Evolutionary conservation across 2,888 invertebrate genomes (phyloP).

Genomic region (Ptilodon capucinus): DNA sequence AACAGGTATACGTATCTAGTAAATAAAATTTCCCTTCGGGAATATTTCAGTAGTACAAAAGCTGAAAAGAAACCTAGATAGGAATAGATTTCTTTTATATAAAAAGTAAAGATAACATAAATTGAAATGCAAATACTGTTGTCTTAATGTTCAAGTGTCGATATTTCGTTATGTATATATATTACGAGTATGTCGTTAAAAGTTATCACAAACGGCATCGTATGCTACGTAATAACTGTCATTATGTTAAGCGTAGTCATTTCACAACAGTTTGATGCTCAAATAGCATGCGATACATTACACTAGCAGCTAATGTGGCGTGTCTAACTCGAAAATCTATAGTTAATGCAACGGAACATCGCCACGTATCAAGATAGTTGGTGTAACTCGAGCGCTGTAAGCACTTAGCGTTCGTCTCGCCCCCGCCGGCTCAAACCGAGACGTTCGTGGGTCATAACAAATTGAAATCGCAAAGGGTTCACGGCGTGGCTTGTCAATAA

Average conservation of each 20-base stretch:
- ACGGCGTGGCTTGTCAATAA: conserved; percentile 63
- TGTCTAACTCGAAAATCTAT: conserved; percentile 26
- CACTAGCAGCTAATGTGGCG: conserved; percentile 19
- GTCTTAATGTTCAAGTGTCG: background rate
- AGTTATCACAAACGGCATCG: conserved; percentile 18
- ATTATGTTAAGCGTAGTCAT: conserved; percentile 22
- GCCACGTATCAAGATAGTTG: conserved; percentile 31
- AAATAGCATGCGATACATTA: conserved; percentile 28
- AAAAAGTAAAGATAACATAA: too few species aligned
- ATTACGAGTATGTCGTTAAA: too few species aligned
- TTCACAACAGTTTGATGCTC: conserved; percentile 25
- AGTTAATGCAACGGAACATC: conserved; percentile 28
- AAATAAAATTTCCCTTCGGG: conserved; percentile 29
- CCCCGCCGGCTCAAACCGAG: conserved; percentile 1
- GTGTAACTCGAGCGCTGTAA: conserved; percentile 26
- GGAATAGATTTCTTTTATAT: background rate
- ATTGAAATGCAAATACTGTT: too few species aligned
- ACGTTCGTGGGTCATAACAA: conserved; percentile 52
- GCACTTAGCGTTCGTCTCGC: conserved; percentile 22
- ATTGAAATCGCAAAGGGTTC: conserved; percentile 75
- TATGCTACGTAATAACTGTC: conserved; percentile 29
- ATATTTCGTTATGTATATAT: background rate
- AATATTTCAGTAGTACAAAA: conserved; percentile 35
- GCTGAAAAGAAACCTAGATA: conserved; percentile 10
- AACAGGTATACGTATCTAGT: conserved; percentile 38